Conservation (phyloP, 2,888 invertebrate genomes). For the Toxonevra muliebris region DNA sequence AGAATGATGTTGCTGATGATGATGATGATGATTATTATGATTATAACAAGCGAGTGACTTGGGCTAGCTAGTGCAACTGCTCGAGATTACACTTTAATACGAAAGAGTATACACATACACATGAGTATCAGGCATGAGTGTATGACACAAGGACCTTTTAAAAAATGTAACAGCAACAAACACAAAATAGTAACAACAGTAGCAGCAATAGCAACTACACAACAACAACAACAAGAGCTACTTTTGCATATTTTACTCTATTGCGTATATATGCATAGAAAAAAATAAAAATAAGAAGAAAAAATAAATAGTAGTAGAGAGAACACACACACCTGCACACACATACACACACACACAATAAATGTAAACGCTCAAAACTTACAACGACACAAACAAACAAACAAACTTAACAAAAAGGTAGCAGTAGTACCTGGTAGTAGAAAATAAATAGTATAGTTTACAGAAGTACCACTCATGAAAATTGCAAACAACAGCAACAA, state of each 20-base stretch:
- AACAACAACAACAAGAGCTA: conserved; percentile 7
- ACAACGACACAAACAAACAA: not conserved
- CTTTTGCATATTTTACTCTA: conserved; percentile 1
- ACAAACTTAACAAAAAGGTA: not conserved
- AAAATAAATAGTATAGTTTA: conserved; percentile 27
- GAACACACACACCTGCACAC: not conserved
- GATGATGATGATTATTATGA: conserved; percentile 4
- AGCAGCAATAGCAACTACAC: not conserved
- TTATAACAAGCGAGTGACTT: conserved; percentile 2
- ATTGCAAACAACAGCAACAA: conserved; percentile 23
- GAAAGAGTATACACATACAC: not conserved
- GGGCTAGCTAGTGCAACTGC: conserved; percentile 15
- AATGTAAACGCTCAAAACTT: not conserved
- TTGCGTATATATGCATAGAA: not conserved
- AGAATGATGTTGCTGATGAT: not conserved
- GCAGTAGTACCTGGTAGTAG: not conserved
- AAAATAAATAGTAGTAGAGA: not conserved
- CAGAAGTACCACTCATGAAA: conserved; percentile 27
- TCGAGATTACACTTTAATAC: conserved; percentile 16
- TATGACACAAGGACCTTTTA: not conserved
- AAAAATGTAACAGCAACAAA: not conserved
- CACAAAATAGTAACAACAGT: not conserved
- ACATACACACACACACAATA: not conserved
- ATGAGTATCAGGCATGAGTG: not conserved
- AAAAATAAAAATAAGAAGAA: conserved; percentile 17